Conservation (phyloP, 2,888 invertebrate species). For the Cremastinae sp. region DNA sequence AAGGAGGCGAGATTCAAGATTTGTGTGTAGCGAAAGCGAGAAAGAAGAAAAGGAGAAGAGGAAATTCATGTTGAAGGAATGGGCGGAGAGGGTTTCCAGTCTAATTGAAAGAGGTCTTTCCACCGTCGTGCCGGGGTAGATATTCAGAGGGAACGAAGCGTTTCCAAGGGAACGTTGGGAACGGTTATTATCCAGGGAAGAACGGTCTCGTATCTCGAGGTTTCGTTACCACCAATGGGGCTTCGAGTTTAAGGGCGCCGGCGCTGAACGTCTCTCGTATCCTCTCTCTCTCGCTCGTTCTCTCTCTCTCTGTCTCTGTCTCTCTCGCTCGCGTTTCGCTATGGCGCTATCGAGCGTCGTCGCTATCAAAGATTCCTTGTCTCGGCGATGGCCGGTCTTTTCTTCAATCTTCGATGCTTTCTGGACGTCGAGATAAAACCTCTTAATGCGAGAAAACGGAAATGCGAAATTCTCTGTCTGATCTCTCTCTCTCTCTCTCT, state of each 20-base stretch:
- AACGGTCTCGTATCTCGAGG: constrained; percentile 68
- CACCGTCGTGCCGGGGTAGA: constrained; percentile 67
- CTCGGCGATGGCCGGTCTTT: constrained; percentile 57
- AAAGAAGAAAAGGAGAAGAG: constrained; percentile 11
- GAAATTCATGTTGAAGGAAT: constrained; percentile 8
- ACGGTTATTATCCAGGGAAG: constrained; percentile 67
- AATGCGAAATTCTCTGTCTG: not conserved
- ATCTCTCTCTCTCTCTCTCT: no score
- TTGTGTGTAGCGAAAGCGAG: not conserved
- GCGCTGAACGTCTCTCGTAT: constrained; percentile 72
- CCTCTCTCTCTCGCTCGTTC: constrained; percentile 75
- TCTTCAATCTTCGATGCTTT: constrained; percentile 12
- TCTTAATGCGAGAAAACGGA: not conserved
- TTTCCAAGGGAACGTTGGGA: constrained; percentile 78
- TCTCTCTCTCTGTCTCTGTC: constrained; percentile 76
- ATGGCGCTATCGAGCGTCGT: constrained; percentile 68
- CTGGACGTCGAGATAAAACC: not conserved
- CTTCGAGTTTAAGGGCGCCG: constrained; percentile 72
- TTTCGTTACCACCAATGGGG: constrained; percentile 72
- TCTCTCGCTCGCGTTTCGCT: constrained; percentile 74
- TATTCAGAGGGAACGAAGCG: constrained; percentile 73
- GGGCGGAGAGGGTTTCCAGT: constrained; percentile 66
- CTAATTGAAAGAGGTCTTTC: constrained; percentile 78
- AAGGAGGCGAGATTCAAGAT: no score
- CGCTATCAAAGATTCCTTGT: constrained; percentile 59